Evolutionary conservation across 2,888 invertebrate genomes (phyloP).

Genomic region (Agrochola macilenta): DNA sequence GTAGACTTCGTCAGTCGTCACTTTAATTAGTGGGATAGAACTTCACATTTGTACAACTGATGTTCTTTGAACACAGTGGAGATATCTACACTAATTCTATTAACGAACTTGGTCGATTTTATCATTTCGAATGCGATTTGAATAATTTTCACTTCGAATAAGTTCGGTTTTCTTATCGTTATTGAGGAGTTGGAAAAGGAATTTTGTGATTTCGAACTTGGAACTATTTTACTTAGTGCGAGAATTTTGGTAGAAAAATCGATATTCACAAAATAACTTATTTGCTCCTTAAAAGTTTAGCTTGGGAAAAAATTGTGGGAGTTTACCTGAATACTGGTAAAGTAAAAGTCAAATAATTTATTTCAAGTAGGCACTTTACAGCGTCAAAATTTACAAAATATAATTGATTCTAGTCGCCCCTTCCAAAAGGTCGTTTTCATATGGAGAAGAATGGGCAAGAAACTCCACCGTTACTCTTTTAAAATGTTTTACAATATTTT

Average conservation of each 20-base stretch:
- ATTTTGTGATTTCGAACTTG: conserved; percentile 10
- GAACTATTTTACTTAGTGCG: conserved; percentile 1
- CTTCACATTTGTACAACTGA: conserved; percentile 53
- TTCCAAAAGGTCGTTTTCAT: too few relatives aligned
- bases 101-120: conserved; percentile 30
- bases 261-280: not conserved
- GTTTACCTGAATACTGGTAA: not conserved
- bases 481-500: too few relatives aligned
- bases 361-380: too few relatives aligned
- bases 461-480: too few relatives aligned
- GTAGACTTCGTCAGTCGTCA: conserved; percentile 45
- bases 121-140: conserved; percentile 43
- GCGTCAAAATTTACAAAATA: too few relatives aligned
- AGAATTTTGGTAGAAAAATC: not conserved
- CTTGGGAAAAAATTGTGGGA: not conserved
- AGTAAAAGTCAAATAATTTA: too few relatives aligned
- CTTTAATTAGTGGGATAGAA: conserved; percentile 61
- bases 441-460: too few relatives aligned
- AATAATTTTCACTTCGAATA: conserved; percentile 52
- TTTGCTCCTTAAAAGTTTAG: not conserved
- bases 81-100: conserved; percentile 52
- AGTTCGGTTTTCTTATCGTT: conserved; percentile 33
- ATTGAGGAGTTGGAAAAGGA: conserved; percentile 18
- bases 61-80: conserved; percentile 38
- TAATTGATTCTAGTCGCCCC: too few relatives aligned